Conservation (phyloP, 2,113 vertebrate genomes). For the Callospermophilus lateralis region DNA sequence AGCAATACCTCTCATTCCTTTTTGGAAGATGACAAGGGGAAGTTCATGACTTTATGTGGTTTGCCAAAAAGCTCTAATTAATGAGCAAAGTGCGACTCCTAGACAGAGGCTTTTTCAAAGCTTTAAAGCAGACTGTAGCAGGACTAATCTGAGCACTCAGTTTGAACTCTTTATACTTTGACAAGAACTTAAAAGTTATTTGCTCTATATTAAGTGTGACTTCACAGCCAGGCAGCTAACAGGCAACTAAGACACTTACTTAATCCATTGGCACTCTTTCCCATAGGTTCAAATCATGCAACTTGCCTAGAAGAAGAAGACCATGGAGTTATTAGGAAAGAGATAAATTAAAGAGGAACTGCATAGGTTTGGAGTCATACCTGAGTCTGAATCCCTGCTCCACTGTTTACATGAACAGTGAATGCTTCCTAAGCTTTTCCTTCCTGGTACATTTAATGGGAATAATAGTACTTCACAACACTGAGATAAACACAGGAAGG, state of each 20-base stretch:
- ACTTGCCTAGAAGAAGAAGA: background rate
- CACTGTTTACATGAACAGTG: background rate
- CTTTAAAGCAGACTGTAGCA: background rate
- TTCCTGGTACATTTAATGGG: background rate
- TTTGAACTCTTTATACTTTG: background rate
- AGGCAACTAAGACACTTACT: background rate
- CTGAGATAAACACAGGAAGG: background rate
- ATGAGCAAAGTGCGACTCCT: background rate
- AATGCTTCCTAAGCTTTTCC: background rate
- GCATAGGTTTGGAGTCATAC: background rate
- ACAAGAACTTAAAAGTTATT: background rate
- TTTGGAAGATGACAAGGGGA: background rate
- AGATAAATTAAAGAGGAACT: background rate
- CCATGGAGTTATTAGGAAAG: background rate
- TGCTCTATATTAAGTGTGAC: background rate
- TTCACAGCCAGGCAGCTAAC: background rate
- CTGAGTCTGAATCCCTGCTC: background rate
- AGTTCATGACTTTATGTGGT: background rate
- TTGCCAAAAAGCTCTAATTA: constrained; percentile 26
- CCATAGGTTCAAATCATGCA: background rate
- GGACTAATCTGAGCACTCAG: background rate
- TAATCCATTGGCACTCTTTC: background rate
- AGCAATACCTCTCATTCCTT: background rate
- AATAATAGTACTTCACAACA: background rate
- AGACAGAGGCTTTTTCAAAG: background rate